A percentile compares a stretch with the other conserved stretches of the same genome.
These are phyloP conservation scores for Arbacia lixula DNA, from an alignment of 53 echinoderm and acorn worm species.

Conservation along the genomic window DNA sequence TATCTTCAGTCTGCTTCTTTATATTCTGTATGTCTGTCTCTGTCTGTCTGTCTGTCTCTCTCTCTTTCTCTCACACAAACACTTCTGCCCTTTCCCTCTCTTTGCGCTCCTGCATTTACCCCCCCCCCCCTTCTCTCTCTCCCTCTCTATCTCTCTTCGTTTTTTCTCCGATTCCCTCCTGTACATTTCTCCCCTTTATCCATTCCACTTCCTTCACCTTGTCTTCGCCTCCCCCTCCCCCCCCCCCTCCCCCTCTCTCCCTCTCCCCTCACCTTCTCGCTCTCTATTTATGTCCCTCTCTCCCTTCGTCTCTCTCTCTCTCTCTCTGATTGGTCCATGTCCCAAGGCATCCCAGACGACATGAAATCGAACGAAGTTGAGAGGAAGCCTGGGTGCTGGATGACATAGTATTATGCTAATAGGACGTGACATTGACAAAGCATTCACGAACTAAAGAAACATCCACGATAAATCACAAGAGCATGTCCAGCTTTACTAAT, in stretches of 20 bases:
- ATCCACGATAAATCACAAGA: not conserved
- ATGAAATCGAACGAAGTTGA: conserved; percentile 55
- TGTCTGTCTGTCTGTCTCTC: not conserved
- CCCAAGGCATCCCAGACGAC: conserved; percentile 42
- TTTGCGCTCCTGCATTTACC: not conserved
- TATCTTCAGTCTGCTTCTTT: not conserved
- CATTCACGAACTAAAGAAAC: conserved; percentile 30
- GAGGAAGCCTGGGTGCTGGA: conserved; percentile 23
- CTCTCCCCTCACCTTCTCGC: not conserved
- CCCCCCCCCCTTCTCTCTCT: not conserved
- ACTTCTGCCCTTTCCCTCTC: no score
- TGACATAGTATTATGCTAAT: conserved; percentile 46
- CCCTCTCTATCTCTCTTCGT: no score
- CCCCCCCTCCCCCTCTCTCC: not conserved
- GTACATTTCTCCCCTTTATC: not conserved
- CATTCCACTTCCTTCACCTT: not conserved
- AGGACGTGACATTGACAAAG: conserved; percentile 39
- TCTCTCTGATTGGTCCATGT: not conserved
- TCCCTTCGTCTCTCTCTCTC: not conserved
- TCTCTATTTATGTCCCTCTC: not conserved
- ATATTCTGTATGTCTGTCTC: no score
- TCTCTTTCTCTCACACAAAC: no score
- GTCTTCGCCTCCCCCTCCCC: not conserved
- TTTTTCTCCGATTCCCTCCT: not conserved
- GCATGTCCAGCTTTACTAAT: not conserved